Evolutionary conservation across 2,797 vertebrate species (phyloP), one percentile per base, ranked within the genome.

Genomic region (Eulemur albifrons): DNA sequence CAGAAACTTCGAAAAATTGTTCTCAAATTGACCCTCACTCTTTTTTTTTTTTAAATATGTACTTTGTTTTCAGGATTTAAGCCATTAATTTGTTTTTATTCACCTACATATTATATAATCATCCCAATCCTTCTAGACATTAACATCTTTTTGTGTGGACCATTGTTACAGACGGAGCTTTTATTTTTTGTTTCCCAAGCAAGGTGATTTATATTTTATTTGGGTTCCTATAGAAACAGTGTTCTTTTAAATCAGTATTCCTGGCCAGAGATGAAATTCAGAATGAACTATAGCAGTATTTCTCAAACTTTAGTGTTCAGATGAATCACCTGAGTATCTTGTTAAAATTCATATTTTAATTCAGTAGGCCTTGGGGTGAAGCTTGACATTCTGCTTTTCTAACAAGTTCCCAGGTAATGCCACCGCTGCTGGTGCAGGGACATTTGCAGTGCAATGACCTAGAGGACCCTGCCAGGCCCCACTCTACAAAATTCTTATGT

Each of bases 281-380:
- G 79, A 90, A 88, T 40, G 38, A 80, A 8, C n/a, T 15, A 77
- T 27, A 69, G 18, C 27, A 75, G 21, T 5, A 57, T 25, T 92
- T 85, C 27, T 93, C 50, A 83, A 15, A 82, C 30, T 32, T 69
- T 40, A 82, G 45, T 69, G 17, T 59, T 75, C 25, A 38, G 18
- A 50, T 67, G 48, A 85, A 23, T 59, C 11, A 5, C 21, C 27
- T 18, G 20, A 95, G 38, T n/a, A 86, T 40, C 79, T 86, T 82
- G 48, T 82, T 82, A 94, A 77, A 93, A 77, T 61, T 84, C 48
- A 84, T 20, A 14, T 76, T 87, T 75, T 83, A 70, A 93, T 59
- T 73, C 45, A 10, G 21, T 5, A 45, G 1, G 43, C 81, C 52
- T 90, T 70, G 20, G n/a, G 1, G 5, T 63, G 15, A 93, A 27